A percentile compares a stretch with the other conserved stretches of the same genome.
These are phyloP conservation scores for Ctenopoma kingsleyae DNA, from an alignment of 2,797 vertebrate species.

Conservation along the genomic window DNA sequence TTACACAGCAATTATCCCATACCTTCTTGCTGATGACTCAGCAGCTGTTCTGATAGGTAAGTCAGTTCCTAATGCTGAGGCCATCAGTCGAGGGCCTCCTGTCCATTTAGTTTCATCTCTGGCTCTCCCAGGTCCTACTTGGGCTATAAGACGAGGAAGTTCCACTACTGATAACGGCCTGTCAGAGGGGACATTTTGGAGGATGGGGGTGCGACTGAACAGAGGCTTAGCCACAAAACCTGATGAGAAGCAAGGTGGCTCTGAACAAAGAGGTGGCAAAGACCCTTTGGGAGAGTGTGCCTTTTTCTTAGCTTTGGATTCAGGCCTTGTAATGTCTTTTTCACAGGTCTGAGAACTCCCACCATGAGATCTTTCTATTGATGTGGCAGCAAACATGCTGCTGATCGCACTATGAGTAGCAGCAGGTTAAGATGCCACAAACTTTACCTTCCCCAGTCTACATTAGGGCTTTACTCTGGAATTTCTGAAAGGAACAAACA, in stretches of 20 bases:
- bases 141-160: slow-evolving; percentile 77
- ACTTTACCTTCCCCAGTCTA: background rate
- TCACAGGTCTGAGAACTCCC: slow-evolving; percentile 16
- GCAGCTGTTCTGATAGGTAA: slow-evolving; percentile 60
- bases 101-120: slow-evolving; percentile 68
- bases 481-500: background rate
- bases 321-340: slow-evolving; percentile 6
- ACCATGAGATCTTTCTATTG: slow-evolving; percentile 27
- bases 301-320: slow-evolving; percentile 36
- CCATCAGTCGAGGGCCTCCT: slow-evolving; percentile 70
- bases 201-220: slow-evolving; percentile 20
- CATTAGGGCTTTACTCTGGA: background rate
- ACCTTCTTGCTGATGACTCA: slow-evolving; percentile 49
- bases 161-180: slow-evolving; percentile 67
- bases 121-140: slow-evolving; percentile 70
- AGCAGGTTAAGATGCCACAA: slow-evolving; percentile 5
- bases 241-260: slow-evolving; percentile 4
- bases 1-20: background rate
- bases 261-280: slow-evolving; percentile 51
- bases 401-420: slow-evolving; percentile 24
- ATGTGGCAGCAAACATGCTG: slow-evolving; percentile 55
- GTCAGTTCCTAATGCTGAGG: slow-evolving; percentile 69
- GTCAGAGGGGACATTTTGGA: slow-evolving; percentile 12
- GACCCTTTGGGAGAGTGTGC: slow-evolving; percentile 11
- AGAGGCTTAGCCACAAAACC: slow-evolving; percentile 18